Evolutionary conservation across 1,140 invertebrate genomes (phyloP).

Genomic region (Orchesella cincta): DNA sequence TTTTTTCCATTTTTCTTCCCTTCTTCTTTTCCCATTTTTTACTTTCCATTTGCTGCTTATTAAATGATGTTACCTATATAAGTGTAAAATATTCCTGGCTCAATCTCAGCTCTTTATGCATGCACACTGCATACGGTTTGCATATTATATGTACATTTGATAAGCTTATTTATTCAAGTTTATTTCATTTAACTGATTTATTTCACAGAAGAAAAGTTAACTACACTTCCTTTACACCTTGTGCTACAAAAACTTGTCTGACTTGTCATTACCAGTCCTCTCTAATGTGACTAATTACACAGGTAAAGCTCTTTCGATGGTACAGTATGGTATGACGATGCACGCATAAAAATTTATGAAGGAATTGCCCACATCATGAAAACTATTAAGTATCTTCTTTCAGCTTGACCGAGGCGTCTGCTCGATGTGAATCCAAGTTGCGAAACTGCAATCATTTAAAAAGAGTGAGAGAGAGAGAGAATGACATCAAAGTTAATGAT

Average conservation of each 20-base stretch:
- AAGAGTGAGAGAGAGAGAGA: no score
- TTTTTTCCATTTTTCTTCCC: conserved; percentile 2
- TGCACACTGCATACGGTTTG: not conserved
- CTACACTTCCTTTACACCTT: conserved; percentile 24
- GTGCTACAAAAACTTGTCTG: conserved; percentile 45
- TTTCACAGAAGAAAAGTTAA: not conserved
- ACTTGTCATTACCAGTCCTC: conserved; percentile 49
- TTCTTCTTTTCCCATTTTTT: conserved; percentile 6
- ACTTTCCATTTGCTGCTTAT: no score
- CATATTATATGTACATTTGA: not conserved
- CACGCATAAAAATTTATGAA: no score
- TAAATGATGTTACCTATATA: no score
- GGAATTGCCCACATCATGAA: no score
- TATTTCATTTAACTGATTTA: conserved; percentile 2
- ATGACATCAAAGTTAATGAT: no score
- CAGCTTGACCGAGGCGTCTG: no score
- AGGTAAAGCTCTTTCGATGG: conserved; percentile 20
- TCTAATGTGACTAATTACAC: conserved; percentile 51
- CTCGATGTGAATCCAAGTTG: no score
- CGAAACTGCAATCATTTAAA: no score
- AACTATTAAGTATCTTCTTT: no score
- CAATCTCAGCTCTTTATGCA: not conserved
- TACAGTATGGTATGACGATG: no score
- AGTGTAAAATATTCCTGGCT: no score
- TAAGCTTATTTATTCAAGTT: not conserved